phyloP scores from a whole-genome alignment of 1,140 invertebrate species.

The Orius laevigatus region DNA sequence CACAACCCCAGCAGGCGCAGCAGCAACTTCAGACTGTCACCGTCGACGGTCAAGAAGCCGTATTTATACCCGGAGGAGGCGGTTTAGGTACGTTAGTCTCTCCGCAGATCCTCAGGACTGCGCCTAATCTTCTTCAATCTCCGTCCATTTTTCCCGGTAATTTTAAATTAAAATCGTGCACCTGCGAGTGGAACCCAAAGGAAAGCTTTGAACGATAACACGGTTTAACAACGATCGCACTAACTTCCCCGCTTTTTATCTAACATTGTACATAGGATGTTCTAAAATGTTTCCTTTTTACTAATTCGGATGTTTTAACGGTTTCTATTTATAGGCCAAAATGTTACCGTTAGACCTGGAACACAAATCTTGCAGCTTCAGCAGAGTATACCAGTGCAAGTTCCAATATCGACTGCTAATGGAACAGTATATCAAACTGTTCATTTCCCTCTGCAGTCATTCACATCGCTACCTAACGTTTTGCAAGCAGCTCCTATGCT shows the following conservation, averaged over 20 bases:
- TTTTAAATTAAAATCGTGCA: not conserved
- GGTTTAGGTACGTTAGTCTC: slow-evolving; percentile 29
- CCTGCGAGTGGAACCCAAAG: slow-evolving; percentile 25
- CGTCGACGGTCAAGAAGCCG: slow-evolving; percentile 80
- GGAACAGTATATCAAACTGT: slow-evolving; percentile 87
- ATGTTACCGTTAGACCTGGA: slow-evolving; percentile 48
- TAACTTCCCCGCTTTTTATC: slow-evolving; percentile 24
- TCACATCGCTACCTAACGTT: slow-evolving; percentile 35
- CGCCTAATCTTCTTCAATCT: slow-evolving; percentile 37
- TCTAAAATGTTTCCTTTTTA: slow-evolving; percentile 27
- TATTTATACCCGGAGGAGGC: slow-evolving; percentile 36
- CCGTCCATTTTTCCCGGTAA: slow-evolving; percentile 30
- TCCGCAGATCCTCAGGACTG: slow-evolving; percentile 43
- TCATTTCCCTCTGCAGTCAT: slow-evolving; percentile 70
- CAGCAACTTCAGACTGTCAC: slow-evolving; percentile 73
- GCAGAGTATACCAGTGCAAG: slow-evolving; percentile 78
- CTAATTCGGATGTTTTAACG: not conserved
- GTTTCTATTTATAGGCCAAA: slow-evolving; percentile 41
- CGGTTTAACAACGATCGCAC: slow-evolving; percentile 37
- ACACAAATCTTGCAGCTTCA: slow-evolving; percentile 54
- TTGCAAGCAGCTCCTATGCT: slow-evolving; percentile 29
- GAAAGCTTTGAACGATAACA: slow-evolving; percentile 29
- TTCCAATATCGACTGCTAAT: slow-evolving; percentile 73
- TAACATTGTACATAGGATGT: slow-evolving; percentile 30
- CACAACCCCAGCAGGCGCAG: slow-evolving; percentile 1